Percentiles rank a stretch among this genome's conserved stretches.
Conservation (phyloP, 2,888 invertebrate genomes). For the Apoderus coryli region DNA sequence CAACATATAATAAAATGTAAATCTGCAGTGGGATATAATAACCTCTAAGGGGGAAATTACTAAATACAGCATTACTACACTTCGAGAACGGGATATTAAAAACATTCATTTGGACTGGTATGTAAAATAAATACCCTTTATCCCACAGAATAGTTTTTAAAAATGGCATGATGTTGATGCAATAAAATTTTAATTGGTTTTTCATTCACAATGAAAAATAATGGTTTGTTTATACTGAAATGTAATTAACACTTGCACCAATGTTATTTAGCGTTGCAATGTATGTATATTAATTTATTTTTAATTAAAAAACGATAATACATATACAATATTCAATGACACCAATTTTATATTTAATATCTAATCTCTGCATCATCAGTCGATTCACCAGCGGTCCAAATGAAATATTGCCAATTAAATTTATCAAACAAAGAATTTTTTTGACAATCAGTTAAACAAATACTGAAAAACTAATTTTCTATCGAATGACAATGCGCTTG, state of each 20-base stretch:
- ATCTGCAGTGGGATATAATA: no score
- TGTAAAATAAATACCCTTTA: no score
- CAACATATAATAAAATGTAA: no score
- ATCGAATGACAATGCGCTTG: no score
- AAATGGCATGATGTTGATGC: no score
- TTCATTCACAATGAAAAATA: constrained; percentile 1
- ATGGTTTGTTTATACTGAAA: constrained; percentile 1
- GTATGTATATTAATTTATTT: constrained; percentile 3
- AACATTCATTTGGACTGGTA: no score
- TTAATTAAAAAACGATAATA: constrained; percentile 2
- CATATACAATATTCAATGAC: constrained; percentile 2
- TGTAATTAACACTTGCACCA: constrained; percentile 1
- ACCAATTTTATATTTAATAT: constrained; percentile 2
- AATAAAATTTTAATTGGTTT: constrained; percentile 2
- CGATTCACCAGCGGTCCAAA: background rate
- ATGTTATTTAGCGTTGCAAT: constrained; percentile 1
- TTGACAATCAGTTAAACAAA: no score
- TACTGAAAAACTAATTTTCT: no score
- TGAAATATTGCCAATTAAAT: constrained; percentile 2
- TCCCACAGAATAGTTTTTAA: no score
- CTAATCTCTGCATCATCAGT: background rate
- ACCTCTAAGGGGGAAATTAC: no score
- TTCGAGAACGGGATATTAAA: no score
- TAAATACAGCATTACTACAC: no score
- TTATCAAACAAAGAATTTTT: background rate